Conservation (phyloP, 2,888 invertebrate species). For the Psylliodes chrysocephalus region DNA sequence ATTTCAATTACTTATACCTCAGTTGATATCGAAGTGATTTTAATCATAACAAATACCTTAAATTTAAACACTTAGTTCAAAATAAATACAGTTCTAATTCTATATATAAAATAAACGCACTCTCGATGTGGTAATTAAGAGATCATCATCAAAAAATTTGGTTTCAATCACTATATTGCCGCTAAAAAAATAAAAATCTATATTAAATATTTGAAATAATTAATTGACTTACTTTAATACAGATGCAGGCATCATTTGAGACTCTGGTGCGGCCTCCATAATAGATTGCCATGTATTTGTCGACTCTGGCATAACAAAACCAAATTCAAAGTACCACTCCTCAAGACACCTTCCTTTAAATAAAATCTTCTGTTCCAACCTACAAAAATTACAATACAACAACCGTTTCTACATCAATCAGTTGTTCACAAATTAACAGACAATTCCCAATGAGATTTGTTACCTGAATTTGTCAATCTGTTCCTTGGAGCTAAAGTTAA, state of each 20-base stretch:
- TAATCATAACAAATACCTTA: background rate
- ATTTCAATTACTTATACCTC: too few relatives aligned
- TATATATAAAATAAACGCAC: conserved; percentile 95
- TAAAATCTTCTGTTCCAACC: conserved; percentile 85
- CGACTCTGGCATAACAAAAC: conserved; percentile 97
- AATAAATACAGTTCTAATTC: conserved; percentile 48
- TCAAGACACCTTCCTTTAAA: conserved; percentile 92
- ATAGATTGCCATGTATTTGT: conserved; percentile 99
- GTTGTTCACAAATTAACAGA: too few relatives aligned
- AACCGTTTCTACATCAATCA: too few relatives aligned
- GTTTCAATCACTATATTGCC: conserved; percentile 98
- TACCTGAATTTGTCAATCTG: conserved; percentile 89
- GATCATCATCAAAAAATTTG: conserved; percentile 94
- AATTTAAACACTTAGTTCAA: background rate
- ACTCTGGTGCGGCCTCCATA: conserved; percentile 98
- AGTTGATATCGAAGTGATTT: too few relatives aligned
- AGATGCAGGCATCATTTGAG: conserved; percentile 99
- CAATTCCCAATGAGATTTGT: too few relatives aligned
- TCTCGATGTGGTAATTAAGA: conserved; percentile 92
- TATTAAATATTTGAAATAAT: too few relatives aligned
- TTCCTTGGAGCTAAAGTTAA: conserved; percentile 87
- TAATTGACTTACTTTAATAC: conserved; percentile 91
- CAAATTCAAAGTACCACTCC: conserved; percentile 99
- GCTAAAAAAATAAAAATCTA: too few relatives aligned
- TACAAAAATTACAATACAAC: too few relatives aligned